These are phyloP conservation scores for Mirza zaza DNA, from an alignment of 2,113 vertebrate genomes.

Conservation along the genomic window DNA sequence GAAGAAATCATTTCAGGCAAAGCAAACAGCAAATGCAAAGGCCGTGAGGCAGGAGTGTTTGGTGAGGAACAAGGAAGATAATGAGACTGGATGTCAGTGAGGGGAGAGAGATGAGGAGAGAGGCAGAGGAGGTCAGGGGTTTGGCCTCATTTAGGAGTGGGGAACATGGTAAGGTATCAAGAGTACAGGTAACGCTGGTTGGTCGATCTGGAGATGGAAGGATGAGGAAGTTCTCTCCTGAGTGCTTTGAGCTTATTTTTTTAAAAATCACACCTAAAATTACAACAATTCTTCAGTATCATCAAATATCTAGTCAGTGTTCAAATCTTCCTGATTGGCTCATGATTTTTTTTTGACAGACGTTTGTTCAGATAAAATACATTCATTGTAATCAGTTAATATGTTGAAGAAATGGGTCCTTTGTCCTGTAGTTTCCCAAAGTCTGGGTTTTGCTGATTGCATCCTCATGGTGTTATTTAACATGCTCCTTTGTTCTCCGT, in stretches of 20 bases:
- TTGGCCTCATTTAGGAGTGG: background rate
- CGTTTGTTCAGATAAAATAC: background rate
- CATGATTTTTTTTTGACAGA: background rate
- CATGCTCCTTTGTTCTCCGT: background rate
- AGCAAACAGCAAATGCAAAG: background rate
- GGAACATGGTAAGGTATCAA: background rate
- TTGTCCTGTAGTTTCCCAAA: background rate
- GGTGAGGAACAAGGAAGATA: background rate
- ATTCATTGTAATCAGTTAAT: background rate
- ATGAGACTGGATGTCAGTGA: background rate
- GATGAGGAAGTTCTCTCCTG: background rate
- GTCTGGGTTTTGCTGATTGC: conserved; percentile 3
- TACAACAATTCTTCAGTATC: background rate
- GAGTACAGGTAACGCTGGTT: background rate
- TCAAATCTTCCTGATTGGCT: background rate
- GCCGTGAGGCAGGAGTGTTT: background rate
- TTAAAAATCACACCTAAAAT: background rate
- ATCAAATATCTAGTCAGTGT: background rate
- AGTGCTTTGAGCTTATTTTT: background rate
- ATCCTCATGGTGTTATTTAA: background rate
- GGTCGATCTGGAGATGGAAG: background rate
- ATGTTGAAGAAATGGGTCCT: background rate
- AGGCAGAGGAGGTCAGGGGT: background rate
- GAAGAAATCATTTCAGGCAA: background rate
- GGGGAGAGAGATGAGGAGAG: background rate